phyloP scores from a whole-genome alignment of 2,888 invertebrate genomes.

The Vandiemenella viatica region DNA sequence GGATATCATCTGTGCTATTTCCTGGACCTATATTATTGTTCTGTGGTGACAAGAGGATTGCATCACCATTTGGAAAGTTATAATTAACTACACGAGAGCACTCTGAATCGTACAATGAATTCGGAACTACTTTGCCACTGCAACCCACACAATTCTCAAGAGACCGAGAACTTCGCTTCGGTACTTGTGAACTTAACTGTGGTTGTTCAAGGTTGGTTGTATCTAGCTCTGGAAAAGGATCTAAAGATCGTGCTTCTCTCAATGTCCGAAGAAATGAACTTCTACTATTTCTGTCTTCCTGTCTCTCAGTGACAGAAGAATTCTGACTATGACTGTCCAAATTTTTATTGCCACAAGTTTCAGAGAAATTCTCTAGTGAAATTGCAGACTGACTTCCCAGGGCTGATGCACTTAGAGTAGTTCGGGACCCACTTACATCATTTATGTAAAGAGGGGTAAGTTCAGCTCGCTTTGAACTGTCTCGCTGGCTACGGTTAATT shows the following conservation, averaged over 20 bases:
- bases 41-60: constrained; percentile 26
- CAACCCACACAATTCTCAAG: constrained; percentile 36
- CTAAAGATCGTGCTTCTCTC: constrained; percentile 48
- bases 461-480: neutral
- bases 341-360: neutral
- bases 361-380: neutral
- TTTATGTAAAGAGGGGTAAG: neutral
- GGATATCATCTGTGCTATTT: constrained; percentile 27
- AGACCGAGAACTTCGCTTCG: constrained; percentile 28
- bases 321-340: neutral
- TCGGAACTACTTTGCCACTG: constrained; percentile 26
- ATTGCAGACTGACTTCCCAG: neutral
- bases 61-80: constrained; percentile 39
- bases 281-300: neutral
- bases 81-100: constrained; percentile 30
- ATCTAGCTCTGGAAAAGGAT: constrained; percentile 37
- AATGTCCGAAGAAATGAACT: constrained; percentile 23
- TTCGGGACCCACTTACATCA: constrained; percentile 2
- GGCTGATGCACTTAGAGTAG: constrained; percentile 6
- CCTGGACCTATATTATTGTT: constrained; percentile 23
- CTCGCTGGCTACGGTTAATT: neutral
- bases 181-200: constrained; percentile 17
- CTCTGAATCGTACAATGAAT: constrained; percentile 22
- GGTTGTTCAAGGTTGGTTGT: constrained; percentile 19
- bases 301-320: neutral